Conservation (phyloP, 2,797 vertebrate species). For the Myotis myotis region DNA sequence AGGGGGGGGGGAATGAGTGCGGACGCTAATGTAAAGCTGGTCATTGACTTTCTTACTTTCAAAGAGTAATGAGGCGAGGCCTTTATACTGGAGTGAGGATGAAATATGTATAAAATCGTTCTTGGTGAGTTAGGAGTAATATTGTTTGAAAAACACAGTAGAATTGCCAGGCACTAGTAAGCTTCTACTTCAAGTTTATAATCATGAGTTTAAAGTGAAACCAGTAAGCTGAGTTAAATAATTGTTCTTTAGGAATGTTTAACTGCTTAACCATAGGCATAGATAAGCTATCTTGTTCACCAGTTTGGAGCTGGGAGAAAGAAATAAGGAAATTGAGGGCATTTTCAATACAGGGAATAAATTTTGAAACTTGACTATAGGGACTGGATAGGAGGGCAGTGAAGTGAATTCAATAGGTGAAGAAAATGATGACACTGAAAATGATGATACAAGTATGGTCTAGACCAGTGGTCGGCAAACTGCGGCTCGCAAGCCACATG, state of each 20-base stretch:
- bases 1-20: background rate
- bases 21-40: slow-evolving; percentile 17
- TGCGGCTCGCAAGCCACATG: too few relatives aligned
- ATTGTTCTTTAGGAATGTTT: slow-evolving; percentile 8
- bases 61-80: slow-evolving; percentile 22
- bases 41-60: slow-evolving; percentile 50
- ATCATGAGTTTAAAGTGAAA: slow-evolving; percentile 6
- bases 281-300: background rate
- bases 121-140: background rate
- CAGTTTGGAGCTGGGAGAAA: background rate
- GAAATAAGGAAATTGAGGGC: background rate
- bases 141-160: background rate
- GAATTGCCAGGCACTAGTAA: background rate
- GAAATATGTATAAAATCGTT: slow-evolving; percentile 10
- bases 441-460: background rate
- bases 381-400: background rate
- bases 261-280: background rate
- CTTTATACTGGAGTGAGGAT: background rate
- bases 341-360: background rate
- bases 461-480: too few relatives aligned
- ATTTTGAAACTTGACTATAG: background rate
- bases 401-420: background rate
- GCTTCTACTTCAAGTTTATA: background rate
- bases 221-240: background rate
- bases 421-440: background rate